Conservation (phyloP, 2,888 invertebrate genomes). For the Lasius platythorax region DNA sequence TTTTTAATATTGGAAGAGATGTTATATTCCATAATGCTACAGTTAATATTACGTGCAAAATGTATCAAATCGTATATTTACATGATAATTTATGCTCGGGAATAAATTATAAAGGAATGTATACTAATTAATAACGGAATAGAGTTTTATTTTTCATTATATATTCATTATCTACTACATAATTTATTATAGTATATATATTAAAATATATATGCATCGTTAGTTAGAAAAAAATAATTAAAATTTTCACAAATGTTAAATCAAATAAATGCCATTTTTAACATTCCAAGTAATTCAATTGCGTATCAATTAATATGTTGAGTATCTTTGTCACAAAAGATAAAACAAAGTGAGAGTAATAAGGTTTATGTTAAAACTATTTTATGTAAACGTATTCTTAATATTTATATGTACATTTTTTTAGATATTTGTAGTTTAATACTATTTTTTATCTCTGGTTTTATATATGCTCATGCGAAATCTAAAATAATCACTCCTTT, state of each 20-base stretch:
- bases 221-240: too few relatives aligned
- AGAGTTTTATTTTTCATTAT: not conserved
- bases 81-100: not conserved
- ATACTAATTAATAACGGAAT: not conserved
- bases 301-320: too few relatives aligned
- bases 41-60: not conserved
- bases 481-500: not conserved
- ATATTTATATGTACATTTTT: not conserved
- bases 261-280: not conserved
- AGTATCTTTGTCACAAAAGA: too few relatives aligned
- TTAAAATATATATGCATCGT: not conserved
- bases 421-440: not conserved
- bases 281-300: not conserved
- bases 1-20: not conserved
- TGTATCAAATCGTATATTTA: not conserved
- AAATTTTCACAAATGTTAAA: not conserved
- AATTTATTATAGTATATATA: not conserved
- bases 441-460: not conserved
- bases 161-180: not conserved
- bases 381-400: not conserved
- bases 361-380: not conserved
- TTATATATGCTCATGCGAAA: not conserved
- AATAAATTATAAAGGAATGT: not conserved
- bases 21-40: not conserved
- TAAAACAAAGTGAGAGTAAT: too few relatives aligned